A percentile compares a stretch with the other conserved stretches of the same genome.
Conservation (phyloP, 1,140 invertebrate genomes). For the Melanaphis sacchari region DNA sequence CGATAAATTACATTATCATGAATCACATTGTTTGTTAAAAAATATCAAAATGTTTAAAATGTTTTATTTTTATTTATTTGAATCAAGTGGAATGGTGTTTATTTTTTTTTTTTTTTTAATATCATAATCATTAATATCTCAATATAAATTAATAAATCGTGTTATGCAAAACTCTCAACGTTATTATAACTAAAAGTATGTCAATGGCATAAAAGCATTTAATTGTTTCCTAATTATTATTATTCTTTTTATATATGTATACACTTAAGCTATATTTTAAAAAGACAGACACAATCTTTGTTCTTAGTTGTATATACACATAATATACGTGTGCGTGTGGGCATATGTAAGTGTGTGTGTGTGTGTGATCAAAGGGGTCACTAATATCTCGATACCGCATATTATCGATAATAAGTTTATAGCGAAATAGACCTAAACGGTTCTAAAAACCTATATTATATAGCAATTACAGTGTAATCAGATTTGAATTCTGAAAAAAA, state of each 20-base stretch:
- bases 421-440: conserved; percentile 5
- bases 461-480: neutral
- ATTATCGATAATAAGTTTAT: neutral
- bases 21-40: neutral
- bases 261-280: neutral
- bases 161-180: neutral
- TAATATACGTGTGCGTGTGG: too few relatives aligned
- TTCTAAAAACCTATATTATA: neutral
- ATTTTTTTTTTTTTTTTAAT: neutral
- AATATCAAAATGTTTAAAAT: neutral
- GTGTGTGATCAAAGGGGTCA: neutral
- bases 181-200: neutral
- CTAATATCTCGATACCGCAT: neutral
- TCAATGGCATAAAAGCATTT: neutral
- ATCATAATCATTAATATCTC: neutral
- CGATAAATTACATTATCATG: neutral
- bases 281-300: neutral
- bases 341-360: too few relatives aligned
- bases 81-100: neutral
- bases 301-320: neutral
- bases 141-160: neutral
- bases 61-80: neutral
- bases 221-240: conserved; percentile 4
- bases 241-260: neutral
- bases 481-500: neutral